A percentile compares a stretch with the other conserved stretches of the same genome.
These are phyloP conservation scores for Porites divaricata DNA, from an alignment of 92 coral and sea anemone genomes.

Conservation along the genomic window DNA sequence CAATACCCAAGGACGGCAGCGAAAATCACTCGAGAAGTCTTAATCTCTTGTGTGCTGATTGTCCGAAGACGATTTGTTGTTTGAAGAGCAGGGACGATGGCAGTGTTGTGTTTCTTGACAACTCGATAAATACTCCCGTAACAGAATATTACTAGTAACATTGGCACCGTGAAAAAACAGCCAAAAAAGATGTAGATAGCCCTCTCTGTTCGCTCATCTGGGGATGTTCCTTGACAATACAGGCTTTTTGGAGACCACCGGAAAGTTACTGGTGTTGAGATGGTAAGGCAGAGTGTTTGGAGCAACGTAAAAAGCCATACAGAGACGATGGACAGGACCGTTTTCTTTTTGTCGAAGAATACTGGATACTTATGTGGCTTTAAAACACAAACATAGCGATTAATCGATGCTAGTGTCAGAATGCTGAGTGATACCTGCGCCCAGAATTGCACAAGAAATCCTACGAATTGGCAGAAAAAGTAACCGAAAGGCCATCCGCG, in stretches of 20 bases:
- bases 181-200: not conserved
- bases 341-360: not conserved
- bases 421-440: not conserved
- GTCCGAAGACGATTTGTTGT: not conserved
- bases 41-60: not conserved
- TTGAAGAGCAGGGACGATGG: not conserved
- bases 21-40: not conserved
- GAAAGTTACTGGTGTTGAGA: not conserved
- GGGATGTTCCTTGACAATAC: not conserved
- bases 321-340: not conserved
- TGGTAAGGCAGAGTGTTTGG: not conserved
- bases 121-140: not conserved
- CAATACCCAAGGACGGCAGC: not conserved
- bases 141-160: slow-evolving; percentile 1
- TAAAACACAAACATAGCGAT: not conserved
- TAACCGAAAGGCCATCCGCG: not conserved
- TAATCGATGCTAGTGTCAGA: not conserved
- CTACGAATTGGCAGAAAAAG: not conserved
- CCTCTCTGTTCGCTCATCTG: not conserved
- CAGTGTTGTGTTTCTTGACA: not conserved
- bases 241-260: not conserved
- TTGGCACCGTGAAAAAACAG: not conserved
- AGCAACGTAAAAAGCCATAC: not conserved
- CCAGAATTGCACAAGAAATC: not conserved
- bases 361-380: not conserved